Base-by-base conservation (phyloP, 2,888 invertebrate genomes). In the Megastigmus dorsalis region DNA sequence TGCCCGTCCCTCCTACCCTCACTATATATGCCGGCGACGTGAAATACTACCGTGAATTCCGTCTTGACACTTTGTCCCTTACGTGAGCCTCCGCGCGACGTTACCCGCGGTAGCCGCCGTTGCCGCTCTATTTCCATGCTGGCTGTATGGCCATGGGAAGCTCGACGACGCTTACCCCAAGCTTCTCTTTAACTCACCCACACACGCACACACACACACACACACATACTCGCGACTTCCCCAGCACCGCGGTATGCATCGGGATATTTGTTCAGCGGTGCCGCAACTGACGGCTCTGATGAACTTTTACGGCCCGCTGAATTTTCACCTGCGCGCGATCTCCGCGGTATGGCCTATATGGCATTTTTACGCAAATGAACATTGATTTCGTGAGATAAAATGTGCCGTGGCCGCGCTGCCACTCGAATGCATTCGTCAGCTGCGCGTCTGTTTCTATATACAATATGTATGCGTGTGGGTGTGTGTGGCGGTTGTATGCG, bases 21-120 rank as follows among this genome's bases (percentile, higher is more conserved):
- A 38, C 33, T n/a, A n/a, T n/a, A n/a, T n/a, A n/a, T n/a, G n/a
- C n/a, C n/a, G n/a, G n/a, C 70, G 82, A 81, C 81, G 79, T 85
- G 85, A 85, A 84, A 83, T 85, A 84, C 81, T 80, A 81, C 78
- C 77, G 74, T 76, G 81, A 81, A 83, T 85, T 83, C 82, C 84
- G 75, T 75, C 76, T 79, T 81, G 84, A 83, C 83, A 79, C 81
- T 80, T 79, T 75, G 74, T 73, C 75, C 68, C n/a, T n/a, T n/a
- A n/a, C n/a, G n/a, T n/a, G n/a, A n/a, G n/a, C n/a, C n/a, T n/a
- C 77, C 77, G 69, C 79, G 78, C 74, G 72, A 38, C 62, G 43
- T 60, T 60, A 41, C 55, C 57, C 48, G n/a, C n/a, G n/a, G n/a
- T n/a, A n/a, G n/a, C 60, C 18, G 23, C 57, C 30, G 36, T n/a